Evolutionary conservation across 2,888 invertebrate species (phyloP), one percentile per base, ranked within the genome.

Genomic region (Gastracanthus pulcherrimus): DNA sequence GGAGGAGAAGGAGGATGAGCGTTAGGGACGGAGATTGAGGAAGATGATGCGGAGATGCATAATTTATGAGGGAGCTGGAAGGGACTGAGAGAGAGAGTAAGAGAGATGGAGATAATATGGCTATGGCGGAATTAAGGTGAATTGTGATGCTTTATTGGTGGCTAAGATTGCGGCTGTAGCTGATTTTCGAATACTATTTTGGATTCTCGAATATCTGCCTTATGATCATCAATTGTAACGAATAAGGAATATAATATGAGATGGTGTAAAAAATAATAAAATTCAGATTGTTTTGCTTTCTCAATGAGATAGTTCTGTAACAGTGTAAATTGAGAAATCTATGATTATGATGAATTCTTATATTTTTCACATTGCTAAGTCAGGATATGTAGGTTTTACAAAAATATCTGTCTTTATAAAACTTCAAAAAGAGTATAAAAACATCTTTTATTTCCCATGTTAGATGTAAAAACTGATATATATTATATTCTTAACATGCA

Each of bases 11-110:
- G 31, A 19, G 19, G 38, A 29, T 60, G 45, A 58, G 31, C 34
- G 58, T 60, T 48, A 23, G 77, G 16, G 19, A 60, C 45, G 16
- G 69, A 64, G 75, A 70, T 55, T 51, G 62, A 41, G 38, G 34
- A 67, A 26, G 41, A 76, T 13, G 23, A 58, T 19, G 71, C 23
- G 26, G n/a, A 11, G 58, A 79, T 79, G 79, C 58, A 79, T 79
- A 58, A 79, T 79, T 74, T 79, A 74, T 74, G 74, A 60, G 36
- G 36, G 4, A 9, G 11, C n/a, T n/a, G 38, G 36, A 36, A 16
- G 38, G 31, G 38, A 4, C 1, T 6, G 29, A 60, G 26, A 60
- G 29, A 26, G 71, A 58, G 29, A n/a, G n/a, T n/a, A n/a, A n/a
- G n/a, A n/a, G n/a, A n/a, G n/a, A n/a, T n/a, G n/a, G n/a, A n/a